These are phyloP conservation scores for Callosobruchus maculatus DNA, from an alignment of 2,888 invertebrate genomes.

Conservation along the genomic window DNA sequence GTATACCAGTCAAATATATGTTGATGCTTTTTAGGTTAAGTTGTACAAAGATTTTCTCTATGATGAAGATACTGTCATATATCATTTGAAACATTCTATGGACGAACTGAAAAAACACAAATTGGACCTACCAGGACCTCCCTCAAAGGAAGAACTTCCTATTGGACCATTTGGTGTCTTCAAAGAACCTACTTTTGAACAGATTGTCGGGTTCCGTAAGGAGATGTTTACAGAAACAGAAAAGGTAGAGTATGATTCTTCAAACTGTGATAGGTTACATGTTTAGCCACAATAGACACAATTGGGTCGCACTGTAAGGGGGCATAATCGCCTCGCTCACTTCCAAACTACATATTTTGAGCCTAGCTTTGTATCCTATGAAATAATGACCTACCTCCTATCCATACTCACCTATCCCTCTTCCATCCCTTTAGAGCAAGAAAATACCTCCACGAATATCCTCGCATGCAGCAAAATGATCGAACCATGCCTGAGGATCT, in stretches of 20 bases:
- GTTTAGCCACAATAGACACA: too few relatives aligned
- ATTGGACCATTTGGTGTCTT: conserved; percentile 80
- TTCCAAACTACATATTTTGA: too few relatives aligned
- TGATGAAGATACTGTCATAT: conserved; percentile 87
- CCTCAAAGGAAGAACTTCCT: conserved; percentile 76
- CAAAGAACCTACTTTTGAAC: conserved; percentile 74
- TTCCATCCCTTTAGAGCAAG: background rate
- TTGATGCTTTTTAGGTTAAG: conserved; percentile 57
- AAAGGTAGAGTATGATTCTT: conserved; percentile 39
- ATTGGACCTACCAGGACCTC: conserved; percentile 78
- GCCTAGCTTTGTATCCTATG: too few relatives aligned
- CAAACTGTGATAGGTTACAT: too few relatives aligned
- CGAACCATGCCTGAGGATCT: background rate
- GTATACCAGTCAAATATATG: background rate
- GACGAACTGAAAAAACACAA: conserved; percentile 83
- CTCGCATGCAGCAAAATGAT: background rate
- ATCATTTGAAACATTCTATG: conserved; percentile 78
- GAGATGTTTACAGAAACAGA: conserved; percentile 79
- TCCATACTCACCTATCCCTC: background rate
- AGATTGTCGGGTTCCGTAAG: conserved; percentile 74
- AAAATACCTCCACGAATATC: background rate
- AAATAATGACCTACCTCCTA: too few relatives aligned
- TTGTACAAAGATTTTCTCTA: conserved; percentile 90
- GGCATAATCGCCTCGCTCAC: too few relatives aligned
- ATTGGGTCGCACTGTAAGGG: too few relatives aligned